Base-by-base conservation (phyloP, 2,888 invertebrate species). In the Patella ulyssiponensis region DNA sequence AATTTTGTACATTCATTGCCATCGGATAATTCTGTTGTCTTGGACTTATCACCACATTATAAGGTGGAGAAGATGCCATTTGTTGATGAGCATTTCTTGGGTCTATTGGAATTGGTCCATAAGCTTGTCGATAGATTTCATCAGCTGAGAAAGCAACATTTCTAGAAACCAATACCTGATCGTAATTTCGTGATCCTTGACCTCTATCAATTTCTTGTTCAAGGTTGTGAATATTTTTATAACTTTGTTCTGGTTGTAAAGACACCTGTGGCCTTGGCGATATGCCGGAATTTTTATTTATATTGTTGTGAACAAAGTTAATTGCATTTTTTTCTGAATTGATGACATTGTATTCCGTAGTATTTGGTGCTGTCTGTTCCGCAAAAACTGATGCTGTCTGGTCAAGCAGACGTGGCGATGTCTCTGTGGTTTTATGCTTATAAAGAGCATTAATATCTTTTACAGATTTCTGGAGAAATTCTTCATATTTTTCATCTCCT, bases 71-170 rank as follows among this genome's bases (percentile, higher is more conserved):
- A 17, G 33, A 64, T n/a, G 69, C 14, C 53, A 58, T 20, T 17
- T 52, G 27, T 44, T 58, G 74, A 11, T 52, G 74, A 74, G 56
- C 23, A 23, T 11, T 76, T 17, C 64, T 56, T 53, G 44, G 53
- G 51, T 33, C 71, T 17, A 52, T 51, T 33, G 27, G 44, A 75
- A 69, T 77, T 70, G 64, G 44, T 23, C 83, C 84, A 80, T 82
- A 87, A 7, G 89, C 89, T 74, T 89, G 86, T 14, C 83, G 79
- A 78, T 89, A 89, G 71, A 89, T 89, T 78, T 89, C 87, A 81
- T 87, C 85, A 17, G 87, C 81, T n/a, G 89, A 87, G 79, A 87
- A 89, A 4, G 85, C 84, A 54, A 87, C 84, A 76, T 86, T 87
- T 77, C 82, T 83, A 14, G 86, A 80, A 0, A 88, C 82, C 52